Percentiles rank a stretch among this genome's conserved stretches.
phyloP scores from a whole-genome alignment of 2,888 invertebrate genomes.

The Dryocosmus kuriphilus region DNA sequence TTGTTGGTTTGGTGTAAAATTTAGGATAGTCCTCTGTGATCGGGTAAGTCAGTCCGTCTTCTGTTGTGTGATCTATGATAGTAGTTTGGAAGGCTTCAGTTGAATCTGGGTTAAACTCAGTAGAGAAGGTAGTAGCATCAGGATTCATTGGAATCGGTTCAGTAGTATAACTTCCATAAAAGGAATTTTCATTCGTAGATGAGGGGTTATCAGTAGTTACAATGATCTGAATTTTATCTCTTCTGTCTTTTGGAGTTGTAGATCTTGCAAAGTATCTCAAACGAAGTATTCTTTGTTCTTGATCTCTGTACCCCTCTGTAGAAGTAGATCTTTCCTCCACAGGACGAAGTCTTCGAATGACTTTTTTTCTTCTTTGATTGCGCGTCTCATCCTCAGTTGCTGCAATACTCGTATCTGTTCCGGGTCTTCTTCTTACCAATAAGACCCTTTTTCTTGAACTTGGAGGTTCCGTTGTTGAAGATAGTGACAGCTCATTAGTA shows the following conservation, averaged over 20 bases:
- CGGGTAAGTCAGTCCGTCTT: conserved; percentile 1
- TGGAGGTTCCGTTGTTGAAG: conserved; percentile 41
- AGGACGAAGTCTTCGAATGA: conserved; percentile 67
- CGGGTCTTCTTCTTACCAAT: conserved; percentile 61
- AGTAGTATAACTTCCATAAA: conserved; percentile 3
- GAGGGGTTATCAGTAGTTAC: background rate
- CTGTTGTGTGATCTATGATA: conserved; percentile 41
- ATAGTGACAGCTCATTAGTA: conserved; percentile 3
- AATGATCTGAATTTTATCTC: background rate
- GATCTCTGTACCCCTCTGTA: background rate
- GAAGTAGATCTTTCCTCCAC: conserved; percentile 13
- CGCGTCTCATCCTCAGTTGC: conserved; percentile 43
- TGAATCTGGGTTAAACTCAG: background rate
- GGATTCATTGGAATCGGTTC: background rate
- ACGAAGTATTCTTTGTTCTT: background rate
- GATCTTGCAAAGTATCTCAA: background rate
- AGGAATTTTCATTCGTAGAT: background rate
- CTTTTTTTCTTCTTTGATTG: conserved; percentile 63
- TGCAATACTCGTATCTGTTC: conserved; percentile 42
- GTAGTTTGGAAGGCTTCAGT: conserved; percentile 9
- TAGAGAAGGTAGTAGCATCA: background rate
- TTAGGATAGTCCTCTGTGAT: background rate
- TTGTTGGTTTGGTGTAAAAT: background rate
- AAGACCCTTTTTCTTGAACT: conserved; percentile 59
- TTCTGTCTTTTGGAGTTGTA: background rate